Percentiles rank a stretch among this genome's conserved stretches.
Conservation (phyloP, 2,888 invertebrate species). For the Pterostichus madidus region DNA sequence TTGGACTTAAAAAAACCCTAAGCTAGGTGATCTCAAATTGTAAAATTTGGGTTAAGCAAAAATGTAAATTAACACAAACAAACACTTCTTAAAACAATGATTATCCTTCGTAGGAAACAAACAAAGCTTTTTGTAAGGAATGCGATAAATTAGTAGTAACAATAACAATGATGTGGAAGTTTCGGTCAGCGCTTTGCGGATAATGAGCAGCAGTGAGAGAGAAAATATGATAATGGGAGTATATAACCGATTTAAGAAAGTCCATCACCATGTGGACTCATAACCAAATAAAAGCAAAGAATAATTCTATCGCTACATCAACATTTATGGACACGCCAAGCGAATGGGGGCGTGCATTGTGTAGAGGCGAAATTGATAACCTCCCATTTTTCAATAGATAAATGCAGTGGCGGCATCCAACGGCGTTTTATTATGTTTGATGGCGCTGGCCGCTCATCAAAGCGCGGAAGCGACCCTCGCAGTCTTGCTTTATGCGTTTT, state of each 20-base stretch:
- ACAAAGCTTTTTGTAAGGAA: too few species aligned
- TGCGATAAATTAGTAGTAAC: too few species aligned
- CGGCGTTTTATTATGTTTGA: constrained; percentile 62
- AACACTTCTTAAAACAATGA: too few species aligned
- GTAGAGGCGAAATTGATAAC: constrained; percentile 68
- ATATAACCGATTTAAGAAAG: constrained; percentile 9
- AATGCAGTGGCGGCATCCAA: constrained; percentile 67
- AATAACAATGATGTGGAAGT: too few species aligned
- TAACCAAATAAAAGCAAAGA: constrained; percentile 68
- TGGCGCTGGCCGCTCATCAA: constrained; percentile 39
- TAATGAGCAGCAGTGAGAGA: constrained; percentile 4
- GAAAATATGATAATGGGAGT: constrained; percentile 34
- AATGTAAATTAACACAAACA: too few species aligned
- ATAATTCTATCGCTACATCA: constrained; percentile 68
- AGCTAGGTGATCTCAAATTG: too few species aligned
- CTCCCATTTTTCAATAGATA: constrained; percentile 69
- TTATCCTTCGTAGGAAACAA: too few species aligned
- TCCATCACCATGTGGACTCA: constrained; percentile 6
- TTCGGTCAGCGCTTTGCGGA: constrained; percentile 9
- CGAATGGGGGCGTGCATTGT: constrained; percentile 64
- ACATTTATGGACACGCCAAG: constrained; percentile 68
- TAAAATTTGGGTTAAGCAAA: too few species aligned
- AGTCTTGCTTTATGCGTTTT: constrained; percentile 36
- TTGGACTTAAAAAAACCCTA: too few species aligned
- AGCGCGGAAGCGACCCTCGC: constrained; percentile 43